Conservation (phyloP, 2,113 vertebrate species). For the Pterocles burchelli region DNA sequence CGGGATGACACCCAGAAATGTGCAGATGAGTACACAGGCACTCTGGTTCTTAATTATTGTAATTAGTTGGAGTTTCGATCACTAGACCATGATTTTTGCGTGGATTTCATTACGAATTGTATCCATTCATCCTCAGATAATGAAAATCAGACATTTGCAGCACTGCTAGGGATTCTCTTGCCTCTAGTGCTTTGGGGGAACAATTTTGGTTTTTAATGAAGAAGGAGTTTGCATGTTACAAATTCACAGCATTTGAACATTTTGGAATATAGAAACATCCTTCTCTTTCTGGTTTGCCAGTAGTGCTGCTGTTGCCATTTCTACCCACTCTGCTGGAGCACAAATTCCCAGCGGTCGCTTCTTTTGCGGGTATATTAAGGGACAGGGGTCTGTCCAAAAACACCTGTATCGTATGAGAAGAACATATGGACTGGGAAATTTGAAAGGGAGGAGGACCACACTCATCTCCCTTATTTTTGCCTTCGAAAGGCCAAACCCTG, state of each 20-base stretch:
- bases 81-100: not conserved
- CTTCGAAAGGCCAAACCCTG: not conserved
- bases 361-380: not conserved
- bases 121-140: not conserved
- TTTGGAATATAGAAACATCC: not conserved
- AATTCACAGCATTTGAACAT: not conserved
- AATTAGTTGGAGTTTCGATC: conserved; percentile 20
- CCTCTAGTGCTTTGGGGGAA: not conserved
- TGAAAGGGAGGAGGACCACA: not conserved
- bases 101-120: not conserved
- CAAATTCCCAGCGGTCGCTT: not conserved
- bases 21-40: not conserved
- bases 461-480: not conserved
- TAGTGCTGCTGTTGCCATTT: not conserved
- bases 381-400: not conserved
- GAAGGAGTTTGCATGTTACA: not conserved
- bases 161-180: not conserved
- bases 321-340: not conserved
- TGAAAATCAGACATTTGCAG: not conserved
- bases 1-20: not conserved
- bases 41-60: not conserved
- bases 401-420: not conserved
- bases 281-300: not conserved
- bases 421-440: not conserved
- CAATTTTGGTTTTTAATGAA: not conserved